Evolutionary conservation across 2,888 invertebrate genomes (phyloP), one percentile per base, ranked within the genome.

Genomic region (Eilema sororculum): DNA sequence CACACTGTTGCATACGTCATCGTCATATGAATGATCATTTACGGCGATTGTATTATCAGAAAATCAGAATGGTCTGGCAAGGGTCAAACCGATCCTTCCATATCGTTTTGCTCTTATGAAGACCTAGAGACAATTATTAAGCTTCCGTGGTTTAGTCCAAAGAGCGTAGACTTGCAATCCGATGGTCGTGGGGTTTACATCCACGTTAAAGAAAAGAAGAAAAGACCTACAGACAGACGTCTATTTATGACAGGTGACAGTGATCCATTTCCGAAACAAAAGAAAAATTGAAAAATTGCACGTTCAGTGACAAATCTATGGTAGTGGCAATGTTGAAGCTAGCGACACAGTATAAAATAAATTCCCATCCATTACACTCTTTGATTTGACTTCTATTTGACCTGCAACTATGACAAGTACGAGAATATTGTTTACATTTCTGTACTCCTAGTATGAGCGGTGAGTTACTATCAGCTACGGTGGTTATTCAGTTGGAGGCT

Each of bases 391-490:
- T 52, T 52, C n/a, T 16, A 46, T 46, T 46, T 46, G 46, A 46
- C 20, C 46, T 46, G 20, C n/a, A n/a, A 52, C n/a, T 52, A 52
- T n/a, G 52, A n/a, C 20, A 52, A 52, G n/a, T 52, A 52, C 52
- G 52, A n/a, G 3, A 9, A 52, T n/a, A 46, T n/a, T 6, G 52
- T 52, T 52, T n/a, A n/a, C 52, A 52, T 9, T n/a, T 52, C 52
- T 52, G 52, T 9, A n/a, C n/a, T 52, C 52, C 52, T n/a, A 52
- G 52, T 52, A 52, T n/a, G n/a, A 52, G 52, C 52, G n/a, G 52
- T 52, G 52, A 52, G 52, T 52, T 52, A 9, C 20, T 52, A 52
- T 52, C n/a, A 52, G 52, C 52, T 52, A 52, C 52, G 52, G 52
- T n/a, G 52, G 2, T 52, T 52, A 52, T 52, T 52, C 8, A n/a